Base-by-base conservation (phyloP, 2,113 vertebrate species). In the Deroptyus accipitrinus region DNA sequence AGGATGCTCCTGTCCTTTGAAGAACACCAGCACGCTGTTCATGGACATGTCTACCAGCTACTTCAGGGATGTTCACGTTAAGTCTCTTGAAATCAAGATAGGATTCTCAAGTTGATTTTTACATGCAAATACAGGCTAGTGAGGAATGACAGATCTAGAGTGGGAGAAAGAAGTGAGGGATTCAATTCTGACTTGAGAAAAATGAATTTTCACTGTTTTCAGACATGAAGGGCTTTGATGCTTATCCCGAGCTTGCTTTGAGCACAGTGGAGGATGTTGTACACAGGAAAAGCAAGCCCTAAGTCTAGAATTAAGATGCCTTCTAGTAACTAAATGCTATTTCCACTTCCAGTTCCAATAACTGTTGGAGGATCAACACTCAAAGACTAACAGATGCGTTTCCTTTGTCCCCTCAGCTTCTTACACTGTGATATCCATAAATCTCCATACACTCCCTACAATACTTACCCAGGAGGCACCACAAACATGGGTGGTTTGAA, bases 361-460 rank as follows among this genome's bases (percentile, higher is more conserved):
- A 2, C 0, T 1, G 0, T 2, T 33, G 19, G 51, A 83, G n/a
- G 46, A 62, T 42, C 37, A 30, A 9, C 18, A 9, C 4, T 9
- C 6, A 46, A 24, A 24, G 42, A 52, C 55, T n/a, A 59, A 12
- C 2, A 23, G 49, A 69, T 24, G 48, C 4, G 22, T 10, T 66
- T 76, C 48, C n/a, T 64, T 20, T 69, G 23, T 51, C 52, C 70
- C 16, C 20, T 68, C 57, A 54, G 28, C 42, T 84, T 66, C 62
- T 54, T 37, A 10, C 18, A 4, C 19, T 13, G 19, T 7, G 20
- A 13, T 6, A 61, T 25, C 72, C 83, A 74, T 4, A 44, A 20
- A 88, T 33, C 48, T 64, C 76, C 44, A 30, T 1, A 4, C 0
- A 1, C 13, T 57, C 63, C 39, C 61, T 4, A 0, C 1, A 18